Evolutionary conservation across 2,113 vertebrate genomes (phyloP).

Genomic region (Passerina amoena): DNA sequence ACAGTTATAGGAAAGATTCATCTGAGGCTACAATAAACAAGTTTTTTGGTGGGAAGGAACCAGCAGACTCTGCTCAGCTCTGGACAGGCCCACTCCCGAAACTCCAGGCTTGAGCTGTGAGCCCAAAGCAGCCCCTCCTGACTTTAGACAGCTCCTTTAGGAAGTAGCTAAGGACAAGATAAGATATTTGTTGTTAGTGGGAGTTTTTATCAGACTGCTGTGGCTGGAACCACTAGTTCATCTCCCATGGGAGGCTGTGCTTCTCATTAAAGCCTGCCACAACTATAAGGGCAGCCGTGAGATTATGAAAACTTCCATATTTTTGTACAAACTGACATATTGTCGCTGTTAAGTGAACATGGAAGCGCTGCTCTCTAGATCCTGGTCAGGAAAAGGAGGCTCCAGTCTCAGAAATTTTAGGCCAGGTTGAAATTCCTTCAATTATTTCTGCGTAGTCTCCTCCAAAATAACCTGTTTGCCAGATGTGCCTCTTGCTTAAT

Average conservation of each 20-base stretch:
- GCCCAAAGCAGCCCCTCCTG: background rate
- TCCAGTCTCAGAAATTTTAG: background rate
- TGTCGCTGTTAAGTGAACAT: background rate
- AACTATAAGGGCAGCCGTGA: background rate
- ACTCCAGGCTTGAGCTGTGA: background rate
- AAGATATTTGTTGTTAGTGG: background rate
- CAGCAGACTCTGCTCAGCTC: background rate
- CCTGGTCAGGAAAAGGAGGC: background rate
- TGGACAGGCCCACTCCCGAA: background rate
- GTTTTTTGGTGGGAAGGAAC: constrained; percentile 42
- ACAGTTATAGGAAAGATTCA: constrained; percentile 54
- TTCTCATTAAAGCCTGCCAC: background rate
- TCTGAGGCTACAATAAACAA: constrained; percentile 47
- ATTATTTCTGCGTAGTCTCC: background rate
- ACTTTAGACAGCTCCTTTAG: background rate
- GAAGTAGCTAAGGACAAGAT: background rate
- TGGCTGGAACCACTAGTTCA: background rate
- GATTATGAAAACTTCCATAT: background rate
- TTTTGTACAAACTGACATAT: background rate
- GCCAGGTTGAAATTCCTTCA: background rate
- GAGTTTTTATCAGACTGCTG: background rate
- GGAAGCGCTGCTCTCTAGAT: background rate
- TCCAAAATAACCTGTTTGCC: background rate
- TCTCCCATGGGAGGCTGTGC: background rate
- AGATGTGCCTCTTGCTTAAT: background rate